A percentile compares a stretch with the other conserved stretches of the same genome.
Conservation (phyloP, 2,113 vertebrate genomes). For the Baryphthengus martii region DNA sequence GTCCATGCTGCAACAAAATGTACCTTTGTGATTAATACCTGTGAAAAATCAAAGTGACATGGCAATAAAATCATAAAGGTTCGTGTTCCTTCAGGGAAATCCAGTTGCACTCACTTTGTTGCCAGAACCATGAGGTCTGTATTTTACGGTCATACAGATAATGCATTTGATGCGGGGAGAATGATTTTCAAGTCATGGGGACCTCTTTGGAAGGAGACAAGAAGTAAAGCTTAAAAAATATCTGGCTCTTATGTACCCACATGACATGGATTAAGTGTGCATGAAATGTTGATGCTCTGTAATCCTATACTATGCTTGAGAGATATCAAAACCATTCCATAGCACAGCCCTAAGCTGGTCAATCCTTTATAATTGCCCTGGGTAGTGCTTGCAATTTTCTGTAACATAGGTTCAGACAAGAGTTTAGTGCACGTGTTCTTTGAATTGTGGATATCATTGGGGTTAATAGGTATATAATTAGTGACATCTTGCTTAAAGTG, state of each 20-base stretch:
- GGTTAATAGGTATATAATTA: neutral
- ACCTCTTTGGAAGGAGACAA: neutral
- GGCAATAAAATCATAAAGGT: slow-evolving; percentile 65
- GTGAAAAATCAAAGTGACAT: slow-evolving; percentile 62
- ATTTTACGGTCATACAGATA: slow-evolving; percentile 15
- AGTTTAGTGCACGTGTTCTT: neutral
- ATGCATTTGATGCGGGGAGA: slow-evolving; percentile 34
- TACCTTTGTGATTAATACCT: slow-evolving; percentile 71
- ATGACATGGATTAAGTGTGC: neutral
- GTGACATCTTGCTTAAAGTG: neutral
- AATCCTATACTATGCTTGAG: neutral
- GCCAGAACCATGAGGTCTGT: slow-evolving; percentile 55
- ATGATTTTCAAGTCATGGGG: slow-evolving; percentile 47
- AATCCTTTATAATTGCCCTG: neutral
- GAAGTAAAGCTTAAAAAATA: neutral
- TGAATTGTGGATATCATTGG: neutral
- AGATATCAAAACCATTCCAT: neutral
- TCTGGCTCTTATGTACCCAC: neutral
- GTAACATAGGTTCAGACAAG: neutral
- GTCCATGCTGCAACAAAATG: slow-evolving; percentile 10
- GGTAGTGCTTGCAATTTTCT: neutral
- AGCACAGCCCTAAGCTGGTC: neutral
- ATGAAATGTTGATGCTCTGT: neutral
- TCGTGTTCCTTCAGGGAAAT: slow-evolving; percentile 65
- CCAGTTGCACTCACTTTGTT: slow-evolving; percentile 28